Conservation (phyloP, 2,888 invertebrate species). For the Drosophila nigritarsus region DNA sequence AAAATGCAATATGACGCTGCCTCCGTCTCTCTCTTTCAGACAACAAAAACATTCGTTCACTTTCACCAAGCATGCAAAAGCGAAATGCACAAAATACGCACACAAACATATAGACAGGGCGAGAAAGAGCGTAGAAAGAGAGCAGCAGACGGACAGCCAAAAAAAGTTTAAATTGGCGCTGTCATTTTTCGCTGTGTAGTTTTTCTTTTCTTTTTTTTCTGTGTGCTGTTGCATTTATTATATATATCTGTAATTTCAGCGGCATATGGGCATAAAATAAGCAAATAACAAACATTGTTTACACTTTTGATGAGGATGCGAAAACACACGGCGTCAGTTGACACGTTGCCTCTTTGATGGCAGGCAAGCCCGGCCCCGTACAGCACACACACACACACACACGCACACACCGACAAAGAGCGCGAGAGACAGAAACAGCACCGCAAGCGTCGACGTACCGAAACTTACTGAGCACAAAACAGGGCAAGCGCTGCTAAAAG, state of each 20-base stretch:
- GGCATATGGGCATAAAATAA: slow-evolving; percentile 39
- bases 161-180: slow-evolving; percentile 63
- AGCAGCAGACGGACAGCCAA: slow-evolving; percentile 20
- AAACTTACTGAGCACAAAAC: slow-evolving; percentile 53
- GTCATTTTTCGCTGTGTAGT: slow-evolving; percentile 50
- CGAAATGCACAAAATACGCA: slow-evolving; percentile 31
- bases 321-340: slow-evolving; percentile 55
- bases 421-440: slow-evolving; percentile 25
- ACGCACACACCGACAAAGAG: neutral
- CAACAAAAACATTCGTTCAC: slow-evolving; percentile 58
- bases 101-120: slow-evolving; percentile 9
- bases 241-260: slow-evolving; percentile 19
- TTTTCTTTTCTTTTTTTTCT: slow-evolving; percentile 15
- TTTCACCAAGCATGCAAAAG: slow-evolving; percentile 65
- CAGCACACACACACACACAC: slow-evolving; percentile 13
- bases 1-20: slow-evolving; percentile 52
- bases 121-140: slow-evolving; percentile 16
- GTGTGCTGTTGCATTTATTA: slow-evolving; percentile 50
- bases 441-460: slow-evolving; percentile 56
- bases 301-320: slow-evolving; percentile 57
- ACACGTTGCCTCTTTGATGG: slow-evolving; percentile 73
- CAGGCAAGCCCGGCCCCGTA: slow-evolving; percentile 59
- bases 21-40: neutral
- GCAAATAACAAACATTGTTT: slow-evolving; percentile 66
- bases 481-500: slow-evolving; percentile 47